Conservation (phyloP, 2,797 vertebrate species). For the Accipiter badius region DNA sequence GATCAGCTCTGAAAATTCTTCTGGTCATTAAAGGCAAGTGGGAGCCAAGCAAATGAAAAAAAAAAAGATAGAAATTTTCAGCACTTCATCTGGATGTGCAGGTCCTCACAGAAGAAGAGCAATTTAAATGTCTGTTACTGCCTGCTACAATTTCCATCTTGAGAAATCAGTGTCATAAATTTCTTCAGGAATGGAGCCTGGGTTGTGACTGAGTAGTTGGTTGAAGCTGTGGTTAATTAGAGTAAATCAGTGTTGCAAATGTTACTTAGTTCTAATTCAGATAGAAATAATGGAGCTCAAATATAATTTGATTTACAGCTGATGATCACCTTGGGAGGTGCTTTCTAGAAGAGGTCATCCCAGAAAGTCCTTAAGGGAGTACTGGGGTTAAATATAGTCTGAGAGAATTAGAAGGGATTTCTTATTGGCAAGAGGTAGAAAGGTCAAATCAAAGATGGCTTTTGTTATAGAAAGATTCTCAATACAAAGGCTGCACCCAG, state of each 20-base stretch:
- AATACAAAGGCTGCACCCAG: not conserved
- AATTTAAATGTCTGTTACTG: not conserved
- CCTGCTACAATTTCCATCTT: not conserved
- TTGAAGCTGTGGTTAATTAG: slow-evolving; percentile 11
- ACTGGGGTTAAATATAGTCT: not conserved
- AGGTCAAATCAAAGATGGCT: not conserved
- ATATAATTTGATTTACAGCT: not conserved
- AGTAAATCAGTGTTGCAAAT: not conserved
- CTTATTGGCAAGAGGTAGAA: not conserved
- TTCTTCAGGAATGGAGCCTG: not conserved
- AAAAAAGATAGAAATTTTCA: not conserved
- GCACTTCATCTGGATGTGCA: not conserved
- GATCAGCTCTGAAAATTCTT: not conserved
- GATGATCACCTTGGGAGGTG: not conserved
- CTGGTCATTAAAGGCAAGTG: not conserved
- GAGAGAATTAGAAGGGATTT: not conserved
- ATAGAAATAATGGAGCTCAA: not conserved
- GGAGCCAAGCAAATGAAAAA: not conserved
- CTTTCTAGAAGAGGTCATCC: not conserved
- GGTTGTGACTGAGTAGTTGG: not conserved
- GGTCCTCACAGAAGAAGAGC: not conserved
- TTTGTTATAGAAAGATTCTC: not conserved
- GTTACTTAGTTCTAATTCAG: not conserved
- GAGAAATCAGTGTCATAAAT: not conserved
- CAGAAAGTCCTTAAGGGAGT: not conserved